Evolutionary conservation across 1,140 invertebrate species (phyloP).

Genomic region (Steinernema feltiae): DNA sequence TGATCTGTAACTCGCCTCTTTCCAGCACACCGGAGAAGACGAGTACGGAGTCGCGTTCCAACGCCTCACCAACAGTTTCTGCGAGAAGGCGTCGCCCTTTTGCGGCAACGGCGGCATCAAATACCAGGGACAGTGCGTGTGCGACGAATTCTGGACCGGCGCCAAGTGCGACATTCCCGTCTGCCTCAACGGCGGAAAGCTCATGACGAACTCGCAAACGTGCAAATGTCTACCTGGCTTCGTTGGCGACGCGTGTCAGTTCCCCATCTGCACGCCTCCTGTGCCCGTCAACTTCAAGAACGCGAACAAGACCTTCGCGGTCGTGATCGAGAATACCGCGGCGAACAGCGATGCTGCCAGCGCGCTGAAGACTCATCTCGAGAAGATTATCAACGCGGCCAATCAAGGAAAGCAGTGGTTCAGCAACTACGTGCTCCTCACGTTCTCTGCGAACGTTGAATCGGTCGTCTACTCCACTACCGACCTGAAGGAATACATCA

Average conservation of each 20-base stretch:
- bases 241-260: constrained; percentile 31
- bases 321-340: constrained; percentile 24
- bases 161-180: constrained; percentile 26
- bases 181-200: constrained; percentile 36
- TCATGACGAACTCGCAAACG: constrained; percentile 4
- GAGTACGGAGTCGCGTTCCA: constrained; percentile 36
- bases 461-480: not conserved
- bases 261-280: not conserved
- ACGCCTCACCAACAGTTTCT: constrained; percentile 29
- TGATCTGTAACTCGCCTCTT: constrained; percentile 2
- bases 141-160: constrained; percentile 35
- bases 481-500: not conserved
- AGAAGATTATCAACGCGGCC: constrained; percentile 10
- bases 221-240: constrained; percentile 32
- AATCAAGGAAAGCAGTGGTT: constrained; percentile 21
- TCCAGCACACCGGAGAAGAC: constrained; percentile 36
- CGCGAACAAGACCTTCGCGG: constrained; percentile 17
- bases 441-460: constrained; percentile 2
- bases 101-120: constrained; percentile 35
- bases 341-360: constrained; percentile 23
- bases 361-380: constrained; percentile 15
- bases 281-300: constrained; percentile 17
- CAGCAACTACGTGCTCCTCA: constrained; percentile 22
- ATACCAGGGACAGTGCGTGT: constrained; percentile 33
- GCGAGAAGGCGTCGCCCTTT: not conserved